Base-by-base conservation (phyloP, 2,888 invertebrate genomes). In the Encarsia formosa region DNA sequence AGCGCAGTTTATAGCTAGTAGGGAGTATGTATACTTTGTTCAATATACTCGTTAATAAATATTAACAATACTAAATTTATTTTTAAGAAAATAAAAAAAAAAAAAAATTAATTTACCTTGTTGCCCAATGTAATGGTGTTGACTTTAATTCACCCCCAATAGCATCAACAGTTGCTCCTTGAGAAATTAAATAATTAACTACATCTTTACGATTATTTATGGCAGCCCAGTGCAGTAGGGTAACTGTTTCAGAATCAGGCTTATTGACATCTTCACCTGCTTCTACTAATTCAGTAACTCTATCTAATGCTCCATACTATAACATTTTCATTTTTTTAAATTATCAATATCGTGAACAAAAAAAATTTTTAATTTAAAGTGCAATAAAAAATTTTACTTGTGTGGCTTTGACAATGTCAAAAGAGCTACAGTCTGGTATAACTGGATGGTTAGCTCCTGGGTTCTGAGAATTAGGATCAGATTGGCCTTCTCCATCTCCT, bases 51-150 rank as follows among this genome's bases (percentile, higher is more conserved):
- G n/a, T n/a, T n/a, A n/a, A n/a, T n/a, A n/a, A n/a, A 3, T 16
- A 2, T 15, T 16, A 39, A 16, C 9, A 45, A 20, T 26, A 16
- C 34, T 23, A 43, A 24, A 20, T 35, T 19, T 16, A 5, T 11
- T 11, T 39, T 11, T 5, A 23, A n/a, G n/a, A n/a, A n/a, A n/a
- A n/a, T n/a, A n/a, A n/a, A n/a, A n/a, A 39, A 24, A 15, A 42
- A 37, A 18, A 5, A 32, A 31, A 41, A 13, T 5, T 29, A 41
- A 51, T 55, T 58, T 61, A 82, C 80, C 96, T 84, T 52, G 94
- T 90, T 1, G 98, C 97, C 99, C 99, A 99, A 75, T 99, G 98
- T 60, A 99, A 78, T 16, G 99, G 97, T 13, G 98, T 97, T 2
- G 98, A 94, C 68, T 87, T 86, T 54, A 99, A 78, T 76, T 97